Conservation (phyloP, 2,113 vertebrate genomes). For the Recurvirostra avosetta region DNA sequence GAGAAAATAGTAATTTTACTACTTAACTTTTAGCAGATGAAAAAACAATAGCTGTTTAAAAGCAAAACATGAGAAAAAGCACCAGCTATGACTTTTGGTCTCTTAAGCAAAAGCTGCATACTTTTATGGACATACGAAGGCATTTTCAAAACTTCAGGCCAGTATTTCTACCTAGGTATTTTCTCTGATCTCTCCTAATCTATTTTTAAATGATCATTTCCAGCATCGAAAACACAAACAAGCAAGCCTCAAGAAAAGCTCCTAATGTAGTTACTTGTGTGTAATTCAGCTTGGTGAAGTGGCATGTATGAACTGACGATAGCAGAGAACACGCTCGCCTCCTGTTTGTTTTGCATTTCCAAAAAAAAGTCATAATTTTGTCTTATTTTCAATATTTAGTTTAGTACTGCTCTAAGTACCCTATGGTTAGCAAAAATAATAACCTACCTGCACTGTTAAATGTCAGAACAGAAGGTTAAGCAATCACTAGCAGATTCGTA, state of each 20-base stretch:
- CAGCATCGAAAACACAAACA: neutral
- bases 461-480: conserved; percentile 1
- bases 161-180: neutral
- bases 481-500: neutral
- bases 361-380: neutral
- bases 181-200: neutral
- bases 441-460: neutral
- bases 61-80: neutral
- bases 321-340: neutral
- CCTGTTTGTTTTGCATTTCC: conserved; percentile 2
- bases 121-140: neutral
- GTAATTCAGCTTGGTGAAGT: neutral
- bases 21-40: neutral
- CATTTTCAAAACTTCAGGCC: neutral
- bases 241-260: neutral
- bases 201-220: neutral
- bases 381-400: neutral
- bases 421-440: conserved; percentile 6
- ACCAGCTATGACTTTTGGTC: neutral
- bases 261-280: neutral
- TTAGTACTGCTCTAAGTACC: neutral
- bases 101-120: neutral
- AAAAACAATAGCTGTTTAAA: neutral
- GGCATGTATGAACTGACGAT: neutral
- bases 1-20: neutral